Evolutionary conservation across 2,113 vertebrate genomes (phyloP).

Genomic region (Lepisosteus oculatus): DNA sequence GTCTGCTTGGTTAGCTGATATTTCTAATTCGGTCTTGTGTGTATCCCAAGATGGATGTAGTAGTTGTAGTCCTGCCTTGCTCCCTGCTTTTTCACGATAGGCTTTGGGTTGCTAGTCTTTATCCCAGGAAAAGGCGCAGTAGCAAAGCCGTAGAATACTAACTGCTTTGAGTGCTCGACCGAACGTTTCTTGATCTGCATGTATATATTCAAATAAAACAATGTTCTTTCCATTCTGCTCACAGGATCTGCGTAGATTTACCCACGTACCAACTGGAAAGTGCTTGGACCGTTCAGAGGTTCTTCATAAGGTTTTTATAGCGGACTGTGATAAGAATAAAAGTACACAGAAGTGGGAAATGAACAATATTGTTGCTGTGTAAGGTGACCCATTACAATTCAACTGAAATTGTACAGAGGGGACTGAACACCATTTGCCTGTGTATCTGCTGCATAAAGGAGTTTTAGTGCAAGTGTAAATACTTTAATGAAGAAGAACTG

Average conservation of each 20-base stretch:
- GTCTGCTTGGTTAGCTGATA: too few species aligned
- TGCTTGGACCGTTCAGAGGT: slow-evolving; percentile 94
- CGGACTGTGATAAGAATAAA: slow-evolving; percentile 86
- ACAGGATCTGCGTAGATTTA: slow-evolving; percentile 86
- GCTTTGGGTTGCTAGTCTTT: too few species aligned
- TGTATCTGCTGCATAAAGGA: slow-evolving; percentile 70
- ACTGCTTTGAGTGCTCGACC: too few species aligned
- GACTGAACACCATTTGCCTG: slow-evolving; percentile 64
- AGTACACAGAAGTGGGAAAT: slow-evolving; percentile 94
- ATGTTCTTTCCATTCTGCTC: slow-evolving; percentile 40
- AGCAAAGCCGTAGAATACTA: too few species aligned
- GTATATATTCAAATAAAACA: background rate
- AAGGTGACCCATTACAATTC: slow-evolving; percentile 56
- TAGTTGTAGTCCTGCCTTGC: too few species aligned
- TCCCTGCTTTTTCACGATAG: too few species aligned
- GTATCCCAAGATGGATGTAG: too few species aligned
- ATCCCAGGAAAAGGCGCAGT: too few species aligned
- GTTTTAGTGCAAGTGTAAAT: slow-evolving; percentile 57
- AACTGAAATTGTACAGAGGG: slow-evolving; percentile 41
- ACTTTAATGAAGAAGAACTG: slow-evolving; percentile 70
- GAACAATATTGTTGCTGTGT: slow-evolving; percentile 94
- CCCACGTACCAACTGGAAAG: slow-evolving; percentile 78
- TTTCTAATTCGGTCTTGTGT: too few species aligned
- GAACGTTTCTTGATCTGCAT: background rate
- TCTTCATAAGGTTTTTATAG: slow-evolving; percentile 89